These are phyloP conservation scores for Vesta saturnalis DNA, from an alignment of 2,888 invertebrate genomes.

Conservation along the genomic window DNA sequence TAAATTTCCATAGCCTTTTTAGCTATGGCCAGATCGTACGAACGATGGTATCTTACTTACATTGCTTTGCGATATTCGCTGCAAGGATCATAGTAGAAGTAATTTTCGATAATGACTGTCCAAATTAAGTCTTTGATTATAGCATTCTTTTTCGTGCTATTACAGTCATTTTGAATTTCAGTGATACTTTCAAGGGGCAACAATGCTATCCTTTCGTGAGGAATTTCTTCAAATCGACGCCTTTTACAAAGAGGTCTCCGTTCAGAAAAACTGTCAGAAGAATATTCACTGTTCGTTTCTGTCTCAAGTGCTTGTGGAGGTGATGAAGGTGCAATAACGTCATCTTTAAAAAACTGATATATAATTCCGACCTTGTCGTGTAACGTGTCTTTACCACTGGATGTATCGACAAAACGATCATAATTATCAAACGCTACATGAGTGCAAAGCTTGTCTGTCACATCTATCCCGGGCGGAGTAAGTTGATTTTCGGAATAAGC, in stretches of 20 bases:
- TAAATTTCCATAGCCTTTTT: neutral
- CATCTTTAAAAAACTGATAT: neutral
- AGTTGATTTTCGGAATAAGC: neutral
- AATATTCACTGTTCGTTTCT: too few relatives aligned
- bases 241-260: neutral
- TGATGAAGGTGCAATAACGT: neutral
- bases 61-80: neutral
- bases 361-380: constrained; percentile 4
- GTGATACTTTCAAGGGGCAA: neutral
- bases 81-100: neutral
- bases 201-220: neutral
- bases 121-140: neutral
- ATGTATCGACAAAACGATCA: neutral
- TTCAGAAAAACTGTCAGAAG: neutral
- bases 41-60: neutral
- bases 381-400: neutral
- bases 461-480: neutral
- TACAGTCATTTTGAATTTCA: neutral
- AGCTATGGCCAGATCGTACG: neutral
- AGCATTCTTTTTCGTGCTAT: neutral
- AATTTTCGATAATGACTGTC: neutral
- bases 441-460: neutral
- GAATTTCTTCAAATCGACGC: neutral
- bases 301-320: neutral
- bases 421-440: neutral